Evolutionary conservation across 2,888 invertebrate species (phyloP).

Genomic region (Venusia cambrica): DNA sequence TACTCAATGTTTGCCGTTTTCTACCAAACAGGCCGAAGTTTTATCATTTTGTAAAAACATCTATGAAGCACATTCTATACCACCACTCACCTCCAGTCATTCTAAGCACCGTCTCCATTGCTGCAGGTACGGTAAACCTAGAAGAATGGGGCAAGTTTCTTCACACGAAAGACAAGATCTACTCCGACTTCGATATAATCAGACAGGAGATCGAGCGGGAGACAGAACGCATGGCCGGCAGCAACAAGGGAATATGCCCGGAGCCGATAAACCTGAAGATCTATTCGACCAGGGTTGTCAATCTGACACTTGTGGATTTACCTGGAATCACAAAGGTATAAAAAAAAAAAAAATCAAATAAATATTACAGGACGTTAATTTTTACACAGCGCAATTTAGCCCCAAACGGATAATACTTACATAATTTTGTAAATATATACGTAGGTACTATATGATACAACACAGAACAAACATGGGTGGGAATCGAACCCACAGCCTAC

Average conservation of each 20-base stretch:
- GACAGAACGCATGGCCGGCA: constrained; percentile 96
- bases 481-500: too few species aligned
- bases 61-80: too few species aligned
- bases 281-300: constrained; percentile 96
- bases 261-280: constrained; percentile 98
- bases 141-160: constrained; percentile 98
- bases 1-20: too few species aligned
- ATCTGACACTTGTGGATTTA: constrained; percentile 96
- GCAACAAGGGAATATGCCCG: constrained; percentile 97
- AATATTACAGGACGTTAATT: too few species aligned
- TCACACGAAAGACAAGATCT: constrained; percentile 94
- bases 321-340: constrained; percentile 99
- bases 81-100: neutral
- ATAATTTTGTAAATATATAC: too few species aligned
- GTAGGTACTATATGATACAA: too few species aligned
- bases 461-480: too few species aligned
- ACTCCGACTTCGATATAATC: constrained; percentile 94
- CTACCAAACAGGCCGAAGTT: too few species aligned
- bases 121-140: constrained; percentile 88
- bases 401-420: too few species aligned
- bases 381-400: too few species aligned
- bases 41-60: too few species aligned
- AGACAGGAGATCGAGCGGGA: constrained; percentile 95
- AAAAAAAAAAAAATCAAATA: too few species aligned
- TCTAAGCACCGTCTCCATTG: constrained; percentile 30